phyloP scores from a whole-genome alignment of 2,888 invertebrate genomes.

The Cabera pusaria region DNA sequence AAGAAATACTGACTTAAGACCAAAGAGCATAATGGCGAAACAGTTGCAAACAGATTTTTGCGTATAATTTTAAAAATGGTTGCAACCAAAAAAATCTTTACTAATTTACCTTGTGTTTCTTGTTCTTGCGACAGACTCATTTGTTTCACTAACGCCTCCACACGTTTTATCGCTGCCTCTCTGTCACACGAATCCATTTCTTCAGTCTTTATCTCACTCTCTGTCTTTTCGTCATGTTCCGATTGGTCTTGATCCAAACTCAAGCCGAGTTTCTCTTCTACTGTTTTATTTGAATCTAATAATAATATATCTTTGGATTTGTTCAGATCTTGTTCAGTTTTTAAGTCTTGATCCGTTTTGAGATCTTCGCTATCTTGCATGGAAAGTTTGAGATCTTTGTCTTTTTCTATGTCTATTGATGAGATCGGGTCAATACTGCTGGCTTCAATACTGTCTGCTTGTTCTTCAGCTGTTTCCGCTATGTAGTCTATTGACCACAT shows the following conservation, averaged over 20 bases:
- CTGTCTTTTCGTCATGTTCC: conserved; percentile 32
- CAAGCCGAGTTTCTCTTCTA: conserved; percentile 5
- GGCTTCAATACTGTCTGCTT: conserved; percentile 72
- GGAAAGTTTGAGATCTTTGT: conserved; percentile 39
- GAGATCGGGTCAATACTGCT: conserved; percentile 53
- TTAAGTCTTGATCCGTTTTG: conserved; percentile 35
- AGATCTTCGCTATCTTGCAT: conserved; percentile 57
- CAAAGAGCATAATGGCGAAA: too few species aligned
- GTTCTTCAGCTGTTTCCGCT: conserved; percentile 70
- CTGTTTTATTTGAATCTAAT: too few species aligned
- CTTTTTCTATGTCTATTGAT: conserved; percentile 55
- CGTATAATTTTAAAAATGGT: too few species aligned
- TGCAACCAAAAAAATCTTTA: too few species aligned
- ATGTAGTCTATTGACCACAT: conserved; percentile 99
- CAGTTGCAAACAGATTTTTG: too few species aligned
- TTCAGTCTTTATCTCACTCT: conserved; percentile 52
- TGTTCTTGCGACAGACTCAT: conserved; percentile 89
- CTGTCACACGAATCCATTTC: conserved; percentile 55
- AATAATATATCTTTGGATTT: too few species aligned
- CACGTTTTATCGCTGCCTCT: conserved; percentile 81
- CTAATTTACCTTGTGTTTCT: conserved; percentile 80
- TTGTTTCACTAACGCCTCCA: conserved; percentile 89
- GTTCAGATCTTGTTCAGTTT: conserved; percentile 7
- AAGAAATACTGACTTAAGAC: too few species aligned
- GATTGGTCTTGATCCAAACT: conserved; percentile 37